phyloP scores from a whole-genome alignment of 2,113 vertebrate genomes.

The Picathartes gymnocephalus region DNA sequence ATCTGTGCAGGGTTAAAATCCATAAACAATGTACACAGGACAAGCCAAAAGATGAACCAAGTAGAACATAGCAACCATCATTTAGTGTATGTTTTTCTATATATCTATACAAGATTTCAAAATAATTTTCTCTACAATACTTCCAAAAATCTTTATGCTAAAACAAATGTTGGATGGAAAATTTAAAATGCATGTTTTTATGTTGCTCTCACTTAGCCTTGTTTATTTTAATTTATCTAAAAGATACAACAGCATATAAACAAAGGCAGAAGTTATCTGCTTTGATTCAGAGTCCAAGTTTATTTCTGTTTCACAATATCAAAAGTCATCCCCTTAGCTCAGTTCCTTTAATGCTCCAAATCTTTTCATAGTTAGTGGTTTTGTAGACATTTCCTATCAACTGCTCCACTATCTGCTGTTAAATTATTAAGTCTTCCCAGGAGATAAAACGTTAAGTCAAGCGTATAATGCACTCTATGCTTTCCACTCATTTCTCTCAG shows the following conservation, averaged over 20 bases:
- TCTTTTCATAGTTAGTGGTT: neutral
- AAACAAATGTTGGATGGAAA: neutral
- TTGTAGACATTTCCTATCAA: neutral
- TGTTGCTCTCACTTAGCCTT: neutral
- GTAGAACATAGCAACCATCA: neutral
- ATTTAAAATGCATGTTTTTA: neutral
- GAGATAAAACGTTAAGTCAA: neutral
- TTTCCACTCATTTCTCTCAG: neutral
- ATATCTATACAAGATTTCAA: neutral
- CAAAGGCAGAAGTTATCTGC: neutral
- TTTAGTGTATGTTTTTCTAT: neutral
- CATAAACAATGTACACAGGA: neutral
- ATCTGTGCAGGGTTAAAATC: neutral
- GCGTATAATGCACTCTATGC: neutral
- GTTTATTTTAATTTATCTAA: neutral
- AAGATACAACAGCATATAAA: neutral
- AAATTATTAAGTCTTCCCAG: neutral
- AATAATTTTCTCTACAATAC: neutral
- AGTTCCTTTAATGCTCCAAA: neutral
- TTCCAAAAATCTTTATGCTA: neutral
- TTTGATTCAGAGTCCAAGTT: neutral
- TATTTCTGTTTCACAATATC: neutral
- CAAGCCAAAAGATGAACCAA: neutral
- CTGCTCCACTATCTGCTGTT: neutral
- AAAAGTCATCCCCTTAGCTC: neutral